A percentile compares a stretch with the other conserved stretches of the same genome.
These are phyloP conservation scores for Parazoanthus swiftii DNA, from an alignment of 92 coral and sea anemone species.

Conservation along the genomic window DNA sequence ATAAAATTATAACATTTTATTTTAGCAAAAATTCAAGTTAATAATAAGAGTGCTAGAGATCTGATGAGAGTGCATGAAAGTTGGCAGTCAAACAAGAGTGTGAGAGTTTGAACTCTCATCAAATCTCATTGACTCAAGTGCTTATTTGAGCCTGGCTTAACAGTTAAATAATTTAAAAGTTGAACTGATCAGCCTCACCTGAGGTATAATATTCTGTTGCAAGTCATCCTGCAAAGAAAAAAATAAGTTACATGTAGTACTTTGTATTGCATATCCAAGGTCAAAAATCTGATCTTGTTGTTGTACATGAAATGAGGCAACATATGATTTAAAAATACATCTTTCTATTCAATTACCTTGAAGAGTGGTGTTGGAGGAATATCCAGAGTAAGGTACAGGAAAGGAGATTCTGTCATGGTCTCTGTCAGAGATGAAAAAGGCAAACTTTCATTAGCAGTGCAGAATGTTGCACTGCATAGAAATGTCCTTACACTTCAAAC, in stretches of 20 bases:
- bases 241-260: neutral
- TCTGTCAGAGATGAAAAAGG: slow-evolving; percentile 48
- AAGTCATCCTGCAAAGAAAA: slow-evolving; percentile 77
- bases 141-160: neutral
- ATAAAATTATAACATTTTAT: no score
- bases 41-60: no score
- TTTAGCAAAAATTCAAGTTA: no score
- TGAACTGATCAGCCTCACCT: slow-evolving; percentile 55
- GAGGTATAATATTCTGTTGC: slow-evolving; percentile 98
- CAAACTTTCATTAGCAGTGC: neutral
- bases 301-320: neutral
- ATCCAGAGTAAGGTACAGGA: slow-evolving; percentile 84
- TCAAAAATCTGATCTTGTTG: neutral
- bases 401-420: slow-evolving; percentile 82
- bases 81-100: no score
- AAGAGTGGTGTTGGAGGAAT: slow-evolving; percentile 95
- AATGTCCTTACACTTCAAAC: neutral
- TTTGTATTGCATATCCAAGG: neutral
- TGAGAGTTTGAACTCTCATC: no score
- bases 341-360: slow-evolving; percentile 58
- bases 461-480: neutral
- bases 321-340: neutral
- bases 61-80: no score
- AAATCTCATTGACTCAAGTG: no score
- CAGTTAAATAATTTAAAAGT: no score